These are phyloP conservation scores for Hoplostethus mediterraneus DNA, from an alignment of 2,797 vertebrate genomes.

Conservation along the genomic window DNA sequence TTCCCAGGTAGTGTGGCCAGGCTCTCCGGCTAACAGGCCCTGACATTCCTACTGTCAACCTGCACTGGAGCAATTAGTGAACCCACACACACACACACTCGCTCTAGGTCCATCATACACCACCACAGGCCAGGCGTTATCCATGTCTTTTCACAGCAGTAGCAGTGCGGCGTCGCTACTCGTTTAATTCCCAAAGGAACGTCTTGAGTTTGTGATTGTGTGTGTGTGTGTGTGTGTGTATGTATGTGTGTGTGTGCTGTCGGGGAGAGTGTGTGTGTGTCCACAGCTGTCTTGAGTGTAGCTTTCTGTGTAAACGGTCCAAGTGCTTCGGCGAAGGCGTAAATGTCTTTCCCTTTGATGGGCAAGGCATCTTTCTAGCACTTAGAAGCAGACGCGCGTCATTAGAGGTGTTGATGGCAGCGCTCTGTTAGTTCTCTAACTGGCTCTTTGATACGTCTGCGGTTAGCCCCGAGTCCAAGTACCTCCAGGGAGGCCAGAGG, in stretches of 20 bases:
- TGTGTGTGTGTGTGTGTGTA: too few species aligned
- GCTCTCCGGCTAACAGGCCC: constrained; percentile 61
- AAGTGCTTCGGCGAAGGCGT: constrained; percentile 24
- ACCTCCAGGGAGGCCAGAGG: constrained; percentile 41
- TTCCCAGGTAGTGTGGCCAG: constrained; percentile 68
- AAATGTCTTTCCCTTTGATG: constrained; percentile 31
- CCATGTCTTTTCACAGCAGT: constrained; percentile 51
- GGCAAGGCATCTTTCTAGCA: constrained; percentile 11
- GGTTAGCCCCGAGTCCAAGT: constrained; percentile 12
- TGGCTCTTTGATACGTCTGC: constrained; percentile 19
- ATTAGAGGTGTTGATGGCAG: constrained; percentile 39
- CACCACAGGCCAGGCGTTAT: constrained; percentile 47
- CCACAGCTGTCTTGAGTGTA: not conserved
- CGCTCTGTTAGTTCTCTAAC: not conserved
- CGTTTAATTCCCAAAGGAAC: constrained; percentile 55
- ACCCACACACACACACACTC: constrained; percentile 60
- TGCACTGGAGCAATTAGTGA: constrained; percentile 72
- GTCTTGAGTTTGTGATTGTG: not conserved
- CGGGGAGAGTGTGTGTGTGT: too few species aligned
- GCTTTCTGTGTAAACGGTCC: constrained; percentile 41
- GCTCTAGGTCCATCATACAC: constrained; percentile 43
- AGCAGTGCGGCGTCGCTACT: constrained; percentile 47
- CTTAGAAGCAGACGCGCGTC: constrained; percentile 22
- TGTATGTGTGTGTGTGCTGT: too few species aligned
- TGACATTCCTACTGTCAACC: constrained; percentile 77